Percentiles rank a stretch among this genome's conserved stretches.
Evolutionary conservation across 2,113 vertebrate genomes (phyloP).

Genomic region (Cervus canadensis): DNA sequence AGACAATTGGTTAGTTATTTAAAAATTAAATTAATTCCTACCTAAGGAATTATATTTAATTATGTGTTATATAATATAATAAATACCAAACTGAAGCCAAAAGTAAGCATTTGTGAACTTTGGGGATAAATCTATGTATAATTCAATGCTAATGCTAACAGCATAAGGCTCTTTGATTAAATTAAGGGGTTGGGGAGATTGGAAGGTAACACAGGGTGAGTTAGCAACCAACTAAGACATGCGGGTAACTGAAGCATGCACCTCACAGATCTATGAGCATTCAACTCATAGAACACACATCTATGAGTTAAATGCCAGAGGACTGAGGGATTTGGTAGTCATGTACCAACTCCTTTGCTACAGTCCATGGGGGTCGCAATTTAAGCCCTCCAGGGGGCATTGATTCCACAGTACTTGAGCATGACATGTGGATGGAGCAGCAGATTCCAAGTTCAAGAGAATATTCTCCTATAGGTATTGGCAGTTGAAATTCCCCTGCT

Average conservation of each 20-base stretch:
- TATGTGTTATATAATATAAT: background rate
- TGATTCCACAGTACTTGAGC: background rate
- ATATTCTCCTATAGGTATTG: background rate
- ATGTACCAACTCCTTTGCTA: background rate
- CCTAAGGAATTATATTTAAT: background rate
- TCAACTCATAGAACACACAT: fast-evolving
- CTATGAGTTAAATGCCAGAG: background rate
- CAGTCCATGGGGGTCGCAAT: background rate
- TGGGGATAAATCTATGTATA: background rate
- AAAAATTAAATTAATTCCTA: background rate
- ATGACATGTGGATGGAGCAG: background rate
- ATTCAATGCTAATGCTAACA: background rate
- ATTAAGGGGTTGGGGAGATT: background rate
- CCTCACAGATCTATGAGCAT: background rate
- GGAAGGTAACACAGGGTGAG: background rate
- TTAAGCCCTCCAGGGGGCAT: fast-evolving
- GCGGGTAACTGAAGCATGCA: background rate
- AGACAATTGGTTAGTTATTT: background rate
- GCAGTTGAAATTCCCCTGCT: background rate
- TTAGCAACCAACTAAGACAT: background rate
- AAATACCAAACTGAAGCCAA: background rate
- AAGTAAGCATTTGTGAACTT: background rate
- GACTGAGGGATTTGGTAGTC: background rate
- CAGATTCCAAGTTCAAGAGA: background rate
- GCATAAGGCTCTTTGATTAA: background rate